Evolutionary conservation across 2,888 invertebrate species (phyloP), one percentile per base, ranked within the genome.

Genomic region (Tuta absoluta): DNA sequence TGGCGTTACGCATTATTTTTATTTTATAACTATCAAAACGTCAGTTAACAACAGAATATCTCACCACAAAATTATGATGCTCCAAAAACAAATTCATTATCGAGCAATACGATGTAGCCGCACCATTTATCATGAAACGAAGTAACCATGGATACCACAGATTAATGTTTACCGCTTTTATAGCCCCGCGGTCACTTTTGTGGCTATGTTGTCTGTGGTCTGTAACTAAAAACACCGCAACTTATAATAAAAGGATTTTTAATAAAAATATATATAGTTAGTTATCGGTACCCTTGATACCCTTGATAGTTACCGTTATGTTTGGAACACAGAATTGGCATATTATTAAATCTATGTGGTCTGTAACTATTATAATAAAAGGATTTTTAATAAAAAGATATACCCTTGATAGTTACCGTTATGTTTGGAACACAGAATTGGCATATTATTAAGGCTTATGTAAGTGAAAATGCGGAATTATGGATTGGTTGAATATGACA

Each of bases 101-200:
- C 75, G 74, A 73, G 72, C 69, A 71, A 67, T 56, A 48, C 45
- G 45, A 12, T 61, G 57, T 24, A 70, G 72, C 71, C 73, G 73
- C 74, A 76, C 78, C 73, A 78, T 75, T 76, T 80, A 80, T 81
- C 78, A 77, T 65, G 58, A 68, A 78, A 78, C 76, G 75, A 67
- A 63, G 71, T 56, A 33, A 56, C 56, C 56, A 71, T 69, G 69
- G 64, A 65, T 58, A 73, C 75, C 75, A 72, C 74, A 77, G 80
- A 80, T 81, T 65, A 66, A 68, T 75, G 79, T 78, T 77, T 66
- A 60, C 63, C 65, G 72, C 71, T 73, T 76, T 76, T 71, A 72
- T 68, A 69, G 53, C 71, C 64, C 70, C 70, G 76, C 75, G 76
- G 77, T 74, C 71, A 72, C 70, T 64, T 69, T 70, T 76, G 75